Evolutionary conservation across 2,113 vertebrate species (phyloP), one percentile per base, ranked within the genome.

Genomic region (Promerops cafer): DNA sequence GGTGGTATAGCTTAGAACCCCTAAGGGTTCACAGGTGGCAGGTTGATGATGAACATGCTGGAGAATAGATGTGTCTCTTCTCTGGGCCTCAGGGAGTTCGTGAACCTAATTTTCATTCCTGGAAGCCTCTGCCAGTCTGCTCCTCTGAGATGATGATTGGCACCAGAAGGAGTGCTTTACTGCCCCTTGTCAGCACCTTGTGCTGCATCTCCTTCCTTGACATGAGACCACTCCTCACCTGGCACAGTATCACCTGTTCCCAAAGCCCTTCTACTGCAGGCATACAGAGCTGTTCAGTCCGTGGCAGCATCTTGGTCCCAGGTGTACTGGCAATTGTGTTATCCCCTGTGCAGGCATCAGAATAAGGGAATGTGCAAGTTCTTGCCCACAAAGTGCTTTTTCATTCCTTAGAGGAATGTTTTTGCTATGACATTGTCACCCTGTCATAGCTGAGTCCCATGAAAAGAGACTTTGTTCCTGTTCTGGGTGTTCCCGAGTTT

Each of bases 391-490:
- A 28, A 76, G 22, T 42, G 70, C 19, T 27, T 87, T 94, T 94
- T 53, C 4, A 2, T 69, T 85, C 66, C 40, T 76, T 40, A 31
- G 87, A 83, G 65, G 53, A 90, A 64, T 0, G 0, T 45, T 92
- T 90, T 53, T 91, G 84, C 64, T 71, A 1, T n/a, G n/a, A n/a
- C n/a, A n/a, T 71, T 68, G 52, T 59, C 26, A 64, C 33, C n/a
- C 9, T 2, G 3, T 37, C 1, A 16, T 42, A 71, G 24, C 0
- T 1, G 2, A 59, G 42, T 53, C 21, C 44, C 7, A 10, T 86
- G 83, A 87, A 94, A 92, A 66, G 70, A 20, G 8, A 31, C 57
- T 88, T 96, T 94, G 71, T 92, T 90, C 33, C 53, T 54, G 28
- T 93, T 87, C 47, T 83, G 1, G 3, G 44, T 85, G 66, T 74